Percentiles rank a stretch among this genome's conserved stretches.
These are phyloP conservation scores for Sipha flava DNA, from an alignment of 1,140 invertebrate genomes.

Conservation along the genomic window DNA sequence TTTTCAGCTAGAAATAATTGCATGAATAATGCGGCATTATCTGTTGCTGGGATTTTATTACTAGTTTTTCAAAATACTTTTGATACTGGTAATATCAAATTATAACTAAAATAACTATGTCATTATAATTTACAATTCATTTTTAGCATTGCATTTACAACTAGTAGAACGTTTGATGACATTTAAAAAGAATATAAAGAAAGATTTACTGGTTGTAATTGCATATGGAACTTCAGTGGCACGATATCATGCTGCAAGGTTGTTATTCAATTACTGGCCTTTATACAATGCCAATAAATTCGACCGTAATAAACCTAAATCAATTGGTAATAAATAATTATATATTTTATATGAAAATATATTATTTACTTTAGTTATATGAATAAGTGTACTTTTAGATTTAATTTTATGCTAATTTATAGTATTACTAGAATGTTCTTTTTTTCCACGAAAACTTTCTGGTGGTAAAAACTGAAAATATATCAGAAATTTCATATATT, in stretches of 20 bases:
- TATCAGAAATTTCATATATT: too few relatives aligned
- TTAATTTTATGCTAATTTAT: too few relatives aligned
- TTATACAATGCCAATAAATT: conserved; percentile 88
- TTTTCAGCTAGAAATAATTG: conserved; percentile 18
- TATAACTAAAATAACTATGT: background rate
- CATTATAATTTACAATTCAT: background rate
- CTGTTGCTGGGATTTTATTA: conserved; percentile 25
- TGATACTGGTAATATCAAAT: background rate
- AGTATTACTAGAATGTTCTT: too few relatives aligned
- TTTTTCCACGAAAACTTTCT: too few relatives aligned
- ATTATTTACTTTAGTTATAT: background rate
- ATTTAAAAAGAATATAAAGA: conserved; percentile 75
- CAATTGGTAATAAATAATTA: background rate
- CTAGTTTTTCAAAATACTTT: conserved; percentile 33
- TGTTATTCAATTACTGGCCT: conserved; percentile 99
- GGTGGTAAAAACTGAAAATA: too few relatives aligned
- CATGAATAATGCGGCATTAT: conserved; percentile 14
- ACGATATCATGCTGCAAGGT: conserved; percentile 83
- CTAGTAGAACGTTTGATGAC: conserved; percentile 90
- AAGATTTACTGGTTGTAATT: conserved; percentile 91
- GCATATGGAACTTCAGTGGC: conserved; percentile 91
- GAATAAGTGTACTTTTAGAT: background rate
- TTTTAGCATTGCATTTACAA: conserved; percentile 83
- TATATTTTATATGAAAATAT: too few relatives aligned
- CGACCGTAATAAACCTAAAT: conserved; percentile 54